These are phyloP conservation scores for Motacilla alba DNA, from an alignment of 2,113 vertebrate species.

Conservation along the genomic window DNA sequence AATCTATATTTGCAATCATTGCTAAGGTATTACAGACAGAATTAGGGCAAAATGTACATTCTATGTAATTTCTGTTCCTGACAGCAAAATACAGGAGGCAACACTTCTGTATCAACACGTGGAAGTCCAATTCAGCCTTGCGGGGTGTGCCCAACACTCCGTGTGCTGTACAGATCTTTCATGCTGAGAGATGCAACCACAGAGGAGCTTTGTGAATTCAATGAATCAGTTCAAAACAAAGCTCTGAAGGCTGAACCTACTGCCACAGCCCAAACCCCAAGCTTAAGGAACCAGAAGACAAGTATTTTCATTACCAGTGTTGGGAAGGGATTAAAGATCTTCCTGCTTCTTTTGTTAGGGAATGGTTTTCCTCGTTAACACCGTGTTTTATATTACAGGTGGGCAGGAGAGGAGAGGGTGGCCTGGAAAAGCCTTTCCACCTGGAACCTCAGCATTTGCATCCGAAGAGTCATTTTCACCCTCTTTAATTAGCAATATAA, in stretches of 20 bases:
- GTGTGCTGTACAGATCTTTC: not conserved
- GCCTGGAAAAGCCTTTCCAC: not conserved
- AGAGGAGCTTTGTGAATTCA: not conserved
- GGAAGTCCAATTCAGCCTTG: not conserved
- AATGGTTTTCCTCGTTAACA: not conserved
- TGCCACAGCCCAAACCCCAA: not conserved
- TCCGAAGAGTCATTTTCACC: not conserved
- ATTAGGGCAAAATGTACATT: not conserved
- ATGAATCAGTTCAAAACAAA: not conserved
- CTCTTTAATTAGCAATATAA: slow-evolving; percentile 30
- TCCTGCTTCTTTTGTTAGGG: not conserved
- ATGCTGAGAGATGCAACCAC: not conserved
- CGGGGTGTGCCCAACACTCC: not conserved
- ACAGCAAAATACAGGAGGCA: not conserved
- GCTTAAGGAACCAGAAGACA: not conserved
- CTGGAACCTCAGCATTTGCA: not conserved
- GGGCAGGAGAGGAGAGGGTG: not conserved
- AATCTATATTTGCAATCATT: not conserved
- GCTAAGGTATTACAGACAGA: not conserved
- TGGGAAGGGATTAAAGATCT: not conserved
- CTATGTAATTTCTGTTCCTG: not conserved
- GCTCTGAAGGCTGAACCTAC: not conserved
- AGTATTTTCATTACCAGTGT: not conserved
- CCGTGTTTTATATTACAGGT: not conserved
- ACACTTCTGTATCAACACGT: not conserved